Percentiles rank a stretch among this genome's conserved stretches.
Conservation (phyloP, 2,888 invertebrate species). For the Meteorus colon region DNA sequence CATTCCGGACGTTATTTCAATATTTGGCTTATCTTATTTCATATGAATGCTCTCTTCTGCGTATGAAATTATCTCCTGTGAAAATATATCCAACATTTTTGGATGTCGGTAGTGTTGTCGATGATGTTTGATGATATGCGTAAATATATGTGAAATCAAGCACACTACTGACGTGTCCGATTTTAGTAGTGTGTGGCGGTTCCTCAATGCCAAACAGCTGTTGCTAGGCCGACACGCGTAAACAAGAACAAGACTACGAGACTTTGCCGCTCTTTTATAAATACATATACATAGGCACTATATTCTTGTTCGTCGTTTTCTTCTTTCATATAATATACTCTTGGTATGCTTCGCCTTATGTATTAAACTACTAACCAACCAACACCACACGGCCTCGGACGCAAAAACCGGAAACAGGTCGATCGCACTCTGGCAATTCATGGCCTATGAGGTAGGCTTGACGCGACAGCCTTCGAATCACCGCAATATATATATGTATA, state of each 20-base stretch:
- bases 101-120: not conserved
- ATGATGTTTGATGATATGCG: not conserved
- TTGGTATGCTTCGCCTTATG: not conserved
- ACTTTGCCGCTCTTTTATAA: slow-evolving; percentile 29
- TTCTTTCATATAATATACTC: slow-evolving; percentile 9
- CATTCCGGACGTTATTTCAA: not conserved
- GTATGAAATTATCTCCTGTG: slow-evolving; percentile 3
- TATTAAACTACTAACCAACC: slow-evolving; percentile 22
- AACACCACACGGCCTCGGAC: slow-evolving; percentile 22
- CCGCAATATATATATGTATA: not conserved
- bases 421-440: slow-evolving; percentile 42
- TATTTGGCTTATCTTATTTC: not conserved
- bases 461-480: slow-evolving; percentile 4
- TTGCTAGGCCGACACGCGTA: slow-evolving; percentile 66
- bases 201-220: slow-evolving; percentile 64
- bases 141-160: not conserved
- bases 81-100: slow-evolving; percentile 6
- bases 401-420: slow-evolving; percentile 47
- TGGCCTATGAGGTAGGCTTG: slow-evolving; percentile 30
- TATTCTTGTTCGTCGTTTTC: slow-evolving; percentile 28
- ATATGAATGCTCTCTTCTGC: not conserved
- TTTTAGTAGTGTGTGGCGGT: slow-evolving; percentile 23
- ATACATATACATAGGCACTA: slow-evolving; percentile 21
- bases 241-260: slow-evolving; percentile 53
- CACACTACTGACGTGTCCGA: not conserved